These are phyloP conservation scores for Montipora cactus DNA, from an alignment of 64 coral and sea anemone species.

Conservation along the genomic window DNA sequence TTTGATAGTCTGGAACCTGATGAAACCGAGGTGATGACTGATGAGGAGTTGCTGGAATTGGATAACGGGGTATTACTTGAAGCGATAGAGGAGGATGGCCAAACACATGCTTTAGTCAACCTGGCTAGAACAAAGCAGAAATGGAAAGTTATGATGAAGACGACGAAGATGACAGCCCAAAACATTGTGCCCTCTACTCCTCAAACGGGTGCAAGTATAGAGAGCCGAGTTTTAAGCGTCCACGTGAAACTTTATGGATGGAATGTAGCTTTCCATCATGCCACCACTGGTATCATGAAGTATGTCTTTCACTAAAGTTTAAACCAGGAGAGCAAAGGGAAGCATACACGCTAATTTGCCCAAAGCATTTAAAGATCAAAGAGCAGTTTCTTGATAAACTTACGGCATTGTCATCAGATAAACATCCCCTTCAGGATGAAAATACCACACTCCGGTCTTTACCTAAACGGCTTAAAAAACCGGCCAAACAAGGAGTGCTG, in stretches of 20 bases:
- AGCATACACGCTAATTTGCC: conserved; percentile 46
- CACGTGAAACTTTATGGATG: conserved; percentile 32
- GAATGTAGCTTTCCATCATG: conserved; percentile 44
- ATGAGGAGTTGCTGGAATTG: conserved; percentile 48
- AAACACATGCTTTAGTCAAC: conserved; percentile 22
- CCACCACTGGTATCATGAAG: conserved; percentile 53
- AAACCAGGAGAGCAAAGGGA: conserved; percentile 38
- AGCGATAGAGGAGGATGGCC: conserved; percentile 28
- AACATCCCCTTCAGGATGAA: conserved; percentile 7
- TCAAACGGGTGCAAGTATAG: conserved; percentile 26
- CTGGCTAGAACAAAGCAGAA: conserved; percentile 9
- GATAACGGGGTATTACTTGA: conserved; percentile 53
- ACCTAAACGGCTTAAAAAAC: conserved; percentile 1
- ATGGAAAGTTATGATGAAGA: conserved; percentile 35
- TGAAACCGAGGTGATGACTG: conserved; percentile 33
- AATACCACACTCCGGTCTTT: neutral
- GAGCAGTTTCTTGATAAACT: conserved; percentile 29
- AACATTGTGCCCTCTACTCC: conserved; percentile 41
- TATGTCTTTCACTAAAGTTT: conserved; percentile 34
- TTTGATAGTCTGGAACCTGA: conserved; percentile 44
- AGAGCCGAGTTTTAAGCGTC: conserved; percentile 34
- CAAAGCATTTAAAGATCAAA: conserved; percentile 48
- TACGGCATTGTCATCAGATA: conserved; percentile 29
- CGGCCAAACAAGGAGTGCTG: conserved; percentile 2
- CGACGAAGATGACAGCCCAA: conserved; percentile 37